Conservation (phyloP, 2,888 invertebrate genomes). For the Drosophila mimica region DNA sequence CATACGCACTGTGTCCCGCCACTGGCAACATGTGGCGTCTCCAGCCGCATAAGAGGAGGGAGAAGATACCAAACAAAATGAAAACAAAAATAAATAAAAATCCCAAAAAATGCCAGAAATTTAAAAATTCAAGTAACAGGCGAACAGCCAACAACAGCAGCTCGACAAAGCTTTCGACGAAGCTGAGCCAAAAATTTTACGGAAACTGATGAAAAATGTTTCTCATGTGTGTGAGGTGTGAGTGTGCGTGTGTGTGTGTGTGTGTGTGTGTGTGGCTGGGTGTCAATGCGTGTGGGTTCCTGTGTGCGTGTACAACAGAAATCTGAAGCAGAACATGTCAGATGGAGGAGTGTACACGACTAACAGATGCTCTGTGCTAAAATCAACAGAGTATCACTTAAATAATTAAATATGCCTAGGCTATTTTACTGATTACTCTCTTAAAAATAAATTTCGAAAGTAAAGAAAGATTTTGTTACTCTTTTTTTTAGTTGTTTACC, state of each 20-base stretch:
- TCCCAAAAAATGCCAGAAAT: conserved; percentile 43
- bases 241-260: background rate
- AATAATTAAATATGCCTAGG: background rate
- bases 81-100: conserved; percentile 21
- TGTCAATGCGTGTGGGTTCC: background rate
- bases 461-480: too few relatives aligned
- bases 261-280: background rate
- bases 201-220: conserved; percentile 47
- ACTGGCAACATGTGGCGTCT: conserved; percentile 13
- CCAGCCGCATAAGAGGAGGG: background rate
- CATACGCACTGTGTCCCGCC: conserved; percentile 22
- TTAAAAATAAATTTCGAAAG: too few relatives aligned
- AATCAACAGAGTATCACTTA: background rate
- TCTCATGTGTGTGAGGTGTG: conserved; percentile 6
- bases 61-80: background rate
- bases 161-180: conserved; percentile 33
- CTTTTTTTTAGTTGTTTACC: too few relatives aligned
- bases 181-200: conserved; percentile 31
- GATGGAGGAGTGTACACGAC: background rate
- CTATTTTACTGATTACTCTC: background rate
- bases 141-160: conserved; percentile 46
- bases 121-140: conserved; percentile 63
- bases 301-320: conserved; percentile 12
- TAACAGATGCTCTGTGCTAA: background rate
- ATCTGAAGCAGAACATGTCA: conserved; percentile 3